Evolutionary conservation across 2,113 vertebrate species (phyloP).

Genomic region (Scomber colias): DNA sequence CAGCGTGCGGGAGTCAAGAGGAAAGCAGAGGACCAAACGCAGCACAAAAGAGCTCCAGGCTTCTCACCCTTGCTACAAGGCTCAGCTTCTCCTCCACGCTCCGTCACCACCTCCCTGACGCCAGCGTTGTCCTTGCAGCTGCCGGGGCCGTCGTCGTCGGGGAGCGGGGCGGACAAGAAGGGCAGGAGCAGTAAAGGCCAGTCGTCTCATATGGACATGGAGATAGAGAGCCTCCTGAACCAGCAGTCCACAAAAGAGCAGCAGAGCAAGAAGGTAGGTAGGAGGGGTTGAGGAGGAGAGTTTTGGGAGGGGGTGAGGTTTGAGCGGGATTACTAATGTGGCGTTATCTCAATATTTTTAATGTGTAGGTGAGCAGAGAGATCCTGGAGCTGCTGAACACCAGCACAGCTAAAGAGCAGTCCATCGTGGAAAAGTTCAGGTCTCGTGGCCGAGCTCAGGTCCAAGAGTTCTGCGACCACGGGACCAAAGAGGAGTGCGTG

Average conservation of each 20-base stretch:
- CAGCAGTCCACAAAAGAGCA: conserved; percentile 96
- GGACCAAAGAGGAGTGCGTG: conserved; percentile 94
- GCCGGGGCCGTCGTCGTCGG: conserved; percentile 66
- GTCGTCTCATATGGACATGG: conserved; percentile 92
- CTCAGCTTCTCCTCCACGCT: conserved; percentile 74
- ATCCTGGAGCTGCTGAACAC: conserved; percentile 94
- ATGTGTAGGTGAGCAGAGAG: conserved; percentile 90
- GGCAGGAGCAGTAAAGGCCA: conserved; percentile 85
- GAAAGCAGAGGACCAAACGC: conserved; percentile 81
- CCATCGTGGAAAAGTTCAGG: conserved; percentile 95
- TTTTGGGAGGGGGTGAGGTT: not conserved
- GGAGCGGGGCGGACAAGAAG: conserved; percentile 86
- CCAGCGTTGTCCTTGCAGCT: conserved; percentile 72
- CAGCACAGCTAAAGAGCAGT: conserved; percentile 95
- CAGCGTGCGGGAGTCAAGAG: conserved; percentile 82
- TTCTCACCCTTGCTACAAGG: conserved; percentile 74
- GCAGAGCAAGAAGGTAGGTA: conserved; percentile 94
- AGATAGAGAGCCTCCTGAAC: conserved; percentile 93
- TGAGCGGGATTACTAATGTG: not conserved
- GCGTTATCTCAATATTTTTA: not conserved
- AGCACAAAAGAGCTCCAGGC: conserved; percentile 69
- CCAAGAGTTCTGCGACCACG: conserved; percentile 95
- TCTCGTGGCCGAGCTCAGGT: conserved; percentile 94
- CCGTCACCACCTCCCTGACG: conserved; percentile 71
- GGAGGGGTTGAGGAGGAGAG: too few relatives aligned